Conservation (phyloP, 2,113 vertebrate genomes). For the Halcyon senegalensis region DNA sequence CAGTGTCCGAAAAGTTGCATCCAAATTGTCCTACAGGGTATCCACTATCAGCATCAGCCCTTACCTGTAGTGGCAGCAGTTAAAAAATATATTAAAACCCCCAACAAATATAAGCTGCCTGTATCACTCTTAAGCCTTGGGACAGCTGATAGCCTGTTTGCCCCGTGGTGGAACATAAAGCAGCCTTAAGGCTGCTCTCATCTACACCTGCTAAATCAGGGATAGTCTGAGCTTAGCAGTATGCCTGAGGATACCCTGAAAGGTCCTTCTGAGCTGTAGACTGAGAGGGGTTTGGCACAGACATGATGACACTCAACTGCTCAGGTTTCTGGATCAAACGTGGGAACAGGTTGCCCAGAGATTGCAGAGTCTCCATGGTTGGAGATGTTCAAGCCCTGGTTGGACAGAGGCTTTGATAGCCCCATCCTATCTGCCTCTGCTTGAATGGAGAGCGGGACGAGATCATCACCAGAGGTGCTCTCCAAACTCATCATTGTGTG, state of each 20-base stretch:
- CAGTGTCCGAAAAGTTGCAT: neutral
- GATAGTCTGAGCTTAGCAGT: neutral
- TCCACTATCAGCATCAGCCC: neutral
- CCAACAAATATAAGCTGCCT: neutral
- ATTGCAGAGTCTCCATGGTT: rapidly evolving
- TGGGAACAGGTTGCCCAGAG: neutral
- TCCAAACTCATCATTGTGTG: neutral
- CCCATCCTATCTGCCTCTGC: neutral
- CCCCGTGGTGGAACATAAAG: neutral
- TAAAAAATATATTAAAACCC: neutral
- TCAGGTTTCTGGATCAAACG: neutral
- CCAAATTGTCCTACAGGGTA: too few relatives aligned
- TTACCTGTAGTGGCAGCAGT: neutral
- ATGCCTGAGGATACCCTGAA: neutral
- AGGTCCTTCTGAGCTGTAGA: neutral
- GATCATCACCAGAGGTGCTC: neutral
- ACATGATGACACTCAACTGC: neutral
- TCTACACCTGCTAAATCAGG: neutral
- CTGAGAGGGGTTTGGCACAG: neutral
- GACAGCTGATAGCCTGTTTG: neutral
- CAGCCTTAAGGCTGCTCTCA: neutral
- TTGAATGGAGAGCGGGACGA: neutral
- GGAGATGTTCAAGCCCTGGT: neutral
- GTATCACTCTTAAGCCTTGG: neutral
- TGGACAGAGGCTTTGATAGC: neutral